These are phyloP conservation scores for Nomada fucata DNA, from an alignment of 2,888 invertebrate species.

Conservation along the genomic window DNA sequence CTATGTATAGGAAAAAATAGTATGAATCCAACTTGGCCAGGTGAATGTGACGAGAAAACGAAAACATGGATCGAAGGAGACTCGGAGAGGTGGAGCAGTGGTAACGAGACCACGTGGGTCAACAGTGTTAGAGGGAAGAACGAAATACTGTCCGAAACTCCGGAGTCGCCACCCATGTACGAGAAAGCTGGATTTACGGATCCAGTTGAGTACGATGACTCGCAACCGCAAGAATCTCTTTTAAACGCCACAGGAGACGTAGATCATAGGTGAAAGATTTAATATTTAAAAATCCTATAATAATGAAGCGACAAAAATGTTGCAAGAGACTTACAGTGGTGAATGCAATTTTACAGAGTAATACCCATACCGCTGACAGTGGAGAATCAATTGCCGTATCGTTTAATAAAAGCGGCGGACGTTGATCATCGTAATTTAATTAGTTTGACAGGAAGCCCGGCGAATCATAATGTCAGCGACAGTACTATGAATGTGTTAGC, in stretches of 20 bases:
- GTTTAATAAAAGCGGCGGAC: constrained; percentile 85
- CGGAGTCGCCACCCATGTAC: constrained; percentile 88
- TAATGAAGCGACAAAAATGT: neutral
- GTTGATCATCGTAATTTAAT: constrained; percentile 94
- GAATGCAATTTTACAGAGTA: constrained; percentile 68
- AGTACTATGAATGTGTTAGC: constrained; percentile 68
- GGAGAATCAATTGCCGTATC: constrained; percentile 80
- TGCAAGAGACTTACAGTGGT: neutral
- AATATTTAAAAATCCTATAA: neutral
- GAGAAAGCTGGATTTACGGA: constrained; percentile 87
- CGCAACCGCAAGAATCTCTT: constrained; percentile 81
- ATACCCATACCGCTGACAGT: constrained; percentile 79
- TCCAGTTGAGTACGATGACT: constrained; percentile 88
- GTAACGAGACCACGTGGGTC: constrained; percentile 78
- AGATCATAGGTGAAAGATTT: constrained; percentile 79
- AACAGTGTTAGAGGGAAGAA: constrained; percentile 71
- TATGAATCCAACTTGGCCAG: constrained; percentile 79
- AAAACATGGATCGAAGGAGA: constrained; percentile 81
- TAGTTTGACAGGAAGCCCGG: constrained; percentile 91
- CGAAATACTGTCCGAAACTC: constrained; percentile 85
- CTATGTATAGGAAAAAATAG: constrained; percentile 75
- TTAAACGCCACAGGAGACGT: constrained; percentile 81
- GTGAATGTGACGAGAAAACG: constrained; percentile 74
- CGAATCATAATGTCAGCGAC: constrained; percentile 78
- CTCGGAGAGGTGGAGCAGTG: constrained; percentile 79